These are phyloP conservation scores for Hydrolagus colliei DNA, from an alignment of 2,797 vertebrate species.

Conservation along the genomic window DNA sequence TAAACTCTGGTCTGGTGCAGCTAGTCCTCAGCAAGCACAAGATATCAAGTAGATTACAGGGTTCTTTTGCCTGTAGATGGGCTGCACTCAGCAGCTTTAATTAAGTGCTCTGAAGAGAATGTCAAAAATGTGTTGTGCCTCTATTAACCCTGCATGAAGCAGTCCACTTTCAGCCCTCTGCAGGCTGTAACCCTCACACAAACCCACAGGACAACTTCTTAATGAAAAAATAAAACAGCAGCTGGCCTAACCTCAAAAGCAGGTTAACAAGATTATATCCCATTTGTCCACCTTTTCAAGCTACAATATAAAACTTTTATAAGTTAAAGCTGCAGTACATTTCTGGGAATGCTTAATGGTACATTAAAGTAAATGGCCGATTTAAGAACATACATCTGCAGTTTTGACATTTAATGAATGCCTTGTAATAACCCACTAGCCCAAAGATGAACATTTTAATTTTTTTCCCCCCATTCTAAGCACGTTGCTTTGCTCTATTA, in stretches of 20 bases:
- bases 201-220: background rate
- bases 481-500: too few species aligned
- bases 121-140: background rate
- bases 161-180: background rate
- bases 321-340: background rate
- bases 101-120: conserved; percentile 9
- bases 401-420: background rate
- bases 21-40: background rate
- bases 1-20: background rate
- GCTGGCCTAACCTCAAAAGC: background rate
- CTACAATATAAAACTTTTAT: background rate
- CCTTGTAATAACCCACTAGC: background rate
- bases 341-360: background rate
- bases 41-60: background rate
- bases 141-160: background rate
- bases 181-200: background rate
- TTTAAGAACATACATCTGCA: background rate
- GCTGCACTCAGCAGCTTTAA: background rate
- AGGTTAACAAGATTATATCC: background rate
- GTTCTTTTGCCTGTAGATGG: conserved; percentile 1
- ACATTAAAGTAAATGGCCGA: background rate
- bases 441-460: background rate
- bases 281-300: background rate
- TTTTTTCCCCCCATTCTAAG: background rate
- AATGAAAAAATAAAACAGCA: background rate